Evolutionary conservation across 2,797 vertebrate species (phyloP), one percentile per base, ranked within the genome.

Genomic region (Argya squamiceps): DNA sequence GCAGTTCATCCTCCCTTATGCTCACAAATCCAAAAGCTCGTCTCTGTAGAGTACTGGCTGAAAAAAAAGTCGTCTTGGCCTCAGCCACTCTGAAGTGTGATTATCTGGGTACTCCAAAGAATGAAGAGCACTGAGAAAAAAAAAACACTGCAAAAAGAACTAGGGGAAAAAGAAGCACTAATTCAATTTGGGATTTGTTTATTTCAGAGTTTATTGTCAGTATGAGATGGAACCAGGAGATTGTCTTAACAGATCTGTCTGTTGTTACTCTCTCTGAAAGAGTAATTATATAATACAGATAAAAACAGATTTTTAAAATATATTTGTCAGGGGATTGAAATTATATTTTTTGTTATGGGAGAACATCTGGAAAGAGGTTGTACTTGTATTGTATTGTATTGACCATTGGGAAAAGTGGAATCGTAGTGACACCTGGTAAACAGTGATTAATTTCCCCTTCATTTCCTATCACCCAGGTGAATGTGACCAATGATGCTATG

Each of bases 71-170:
- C n/a, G 17, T 43, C 15, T 59, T 79, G 29, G 36, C 55, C 69
- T 87, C 44, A 74, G 37, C 11, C 34, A 14, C 41, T 81, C 34
- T 39, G 17, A 26, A 26, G 9, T 71, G 16, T 46, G 20, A 29
- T 50, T 36, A 20, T 22, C 46, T 58, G 12, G 17, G 4, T 53
- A 68, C 19, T 78, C 39, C 22, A 44, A 85, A 70, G 55, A 87
- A 55, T 39, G 32, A 80, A 88, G 24, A 70, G 4, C 16, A 43
- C 9, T 39, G 20, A 77, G 11, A 60, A 46, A 65, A 50, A 70
- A 50, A 7, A 58, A 36, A 17, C 0, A 2, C 18, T 22, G 1
- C 12, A 69, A 9, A 29, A 77, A 68, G 9, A 68, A 1, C 9
- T 34, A 47, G 37, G 18, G 6, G 23, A 4, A 59, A 59, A 76